Evolutionary conservation across 2,888 invertebrate genomes (phyloP).

Genomic region (Tipula confusa): DNA sequence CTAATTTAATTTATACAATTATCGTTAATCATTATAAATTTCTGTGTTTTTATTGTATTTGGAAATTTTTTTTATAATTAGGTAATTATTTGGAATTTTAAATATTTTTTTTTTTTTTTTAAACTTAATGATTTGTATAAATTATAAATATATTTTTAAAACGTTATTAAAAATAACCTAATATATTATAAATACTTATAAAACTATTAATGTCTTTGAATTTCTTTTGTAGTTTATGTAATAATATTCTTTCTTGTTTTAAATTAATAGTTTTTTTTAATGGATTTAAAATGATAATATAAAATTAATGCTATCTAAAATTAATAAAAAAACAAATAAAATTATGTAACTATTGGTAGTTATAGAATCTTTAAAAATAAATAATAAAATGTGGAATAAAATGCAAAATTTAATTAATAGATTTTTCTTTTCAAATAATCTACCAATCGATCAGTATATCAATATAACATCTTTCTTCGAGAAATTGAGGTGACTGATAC

Average conservation of each 20-base stretch:
- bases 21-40: neutral
- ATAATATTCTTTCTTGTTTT: neutral
- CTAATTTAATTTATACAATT: slow-evolving; percentile 31
- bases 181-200: no score
- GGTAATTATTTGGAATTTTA: neutral
- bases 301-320: neutral
- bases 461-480: no score
- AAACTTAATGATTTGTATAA: neutral
- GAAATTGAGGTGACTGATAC: no score
- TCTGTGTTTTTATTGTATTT: neutral
- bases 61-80: neutral
- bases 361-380: neutral
- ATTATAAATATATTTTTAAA: neutral
- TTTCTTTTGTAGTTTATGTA: neutral
- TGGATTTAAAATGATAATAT: neutral
- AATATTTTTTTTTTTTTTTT: slow-evolving; percentile 4
- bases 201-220: neutral
- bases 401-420: neutral
- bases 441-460: no score
- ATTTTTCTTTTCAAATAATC: neutral
- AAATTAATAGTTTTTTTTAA: neutral
- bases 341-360: neutral
- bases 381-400: neutral
- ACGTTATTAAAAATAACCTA: neutral
- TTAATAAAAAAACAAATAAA: neutral